Percentiles rank a stretch among this genome's conserved stretches.
phyloP scores from a whole-genome alignment of 2,888 invertebrate species.

The Cylindroiulus punctatus region DNA sequence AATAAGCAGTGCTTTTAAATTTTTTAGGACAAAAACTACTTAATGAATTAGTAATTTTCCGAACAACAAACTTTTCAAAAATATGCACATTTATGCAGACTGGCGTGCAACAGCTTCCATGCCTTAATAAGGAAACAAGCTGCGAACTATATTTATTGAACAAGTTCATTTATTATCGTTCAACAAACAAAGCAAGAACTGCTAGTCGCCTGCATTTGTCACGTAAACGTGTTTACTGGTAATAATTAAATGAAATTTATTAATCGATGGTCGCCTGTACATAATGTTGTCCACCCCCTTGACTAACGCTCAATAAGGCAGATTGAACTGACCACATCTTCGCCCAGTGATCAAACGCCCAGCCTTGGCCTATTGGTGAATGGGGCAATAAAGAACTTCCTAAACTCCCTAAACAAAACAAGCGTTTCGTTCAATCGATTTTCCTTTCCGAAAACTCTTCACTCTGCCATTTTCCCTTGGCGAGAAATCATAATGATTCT shows the following conservation, averaged over 20 bases:
- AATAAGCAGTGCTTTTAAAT: no score
- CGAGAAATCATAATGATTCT: slow-evolving; percentile 44
- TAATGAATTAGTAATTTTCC: no score
- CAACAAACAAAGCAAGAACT: neutral
- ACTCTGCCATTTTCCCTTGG: slow-evolving; percentile 28
- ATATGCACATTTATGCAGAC: neutral
- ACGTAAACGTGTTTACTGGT: slow-evolving; percentile 7
- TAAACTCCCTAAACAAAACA: slow-evolving; percentile 38
- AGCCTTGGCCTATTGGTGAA: neutral
- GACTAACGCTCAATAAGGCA: neutral
- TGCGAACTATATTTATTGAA: neutral
- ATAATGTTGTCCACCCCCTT: neutral
- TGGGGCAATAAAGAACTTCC: slow-evolving; percentile 19
- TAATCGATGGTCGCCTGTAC: neutral
- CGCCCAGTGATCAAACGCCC: neutral
- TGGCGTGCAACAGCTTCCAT: neutral
- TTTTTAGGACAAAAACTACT: no score
- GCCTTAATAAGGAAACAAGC: neutral
- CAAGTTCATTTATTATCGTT: neutral
- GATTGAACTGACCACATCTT: slow-evolving; percentile 5
- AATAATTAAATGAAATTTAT: slow-evolving; percentile 40
- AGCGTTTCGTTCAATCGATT: neutral
- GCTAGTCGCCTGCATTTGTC: slow-evolving; percentile 8
- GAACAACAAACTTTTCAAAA: neutral
- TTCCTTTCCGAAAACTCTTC: slow-evolving; percentile 31